Evolutionary conservation across 2,888 invertebrate genomes (phyloP).

Genomic region (Drosophila gaucha): DNA sequence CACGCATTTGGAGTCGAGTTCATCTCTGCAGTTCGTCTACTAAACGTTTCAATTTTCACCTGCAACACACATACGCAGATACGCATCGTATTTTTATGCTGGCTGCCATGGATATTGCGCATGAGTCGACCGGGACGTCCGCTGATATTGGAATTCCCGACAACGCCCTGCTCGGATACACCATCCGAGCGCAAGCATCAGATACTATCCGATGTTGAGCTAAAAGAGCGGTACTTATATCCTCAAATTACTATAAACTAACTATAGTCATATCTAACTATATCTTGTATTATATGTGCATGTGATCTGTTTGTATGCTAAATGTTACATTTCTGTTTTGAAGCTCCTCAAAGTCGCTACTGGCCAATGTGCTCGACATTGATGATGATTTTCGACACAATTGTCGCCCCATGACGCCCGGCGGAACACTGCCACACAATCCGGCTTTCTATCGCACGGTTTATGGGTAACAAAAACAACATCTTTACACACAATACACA

Average conservation of each 20-base stretch:
- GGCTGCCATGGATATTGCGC: constrained; percentile 98
- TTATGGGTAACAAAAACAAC: constrained; percentile 87
- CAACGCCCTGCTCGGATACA: constrained; percentile 86
- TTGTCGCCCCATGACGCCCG: constrained; percentile 89
- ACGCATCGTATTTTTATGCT: constrained; percentile 96
- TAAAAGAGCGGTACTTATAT: constrained; percentile 89
- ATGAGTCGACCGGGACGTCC: constrained; percentile 92
- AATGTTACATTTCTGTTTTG: constrained; percentile 27
- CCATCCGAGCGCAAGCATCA: constrained; percentile 89
- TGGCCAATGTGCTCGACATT: constrained; percentile 98
- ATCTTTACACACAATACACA: background rate
- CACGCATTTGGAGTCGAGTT: constrained; percentile 69
- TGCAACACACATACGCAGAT: constrained; percentile 86
- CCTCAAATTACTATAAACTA: background rate
- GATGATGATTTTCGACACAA: constrained; percentile 97
- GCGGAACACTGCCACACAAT: constrained; percentile 86
- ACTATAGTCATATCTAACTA: background rate
- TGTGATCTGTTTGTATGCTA: constrained; percentile 32
- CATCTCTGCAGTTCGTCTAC: constrained; percentile 54
- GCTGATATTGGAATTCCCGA: constrained; percentile 85
- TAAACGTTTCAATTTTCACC: constrained; percentile 74
- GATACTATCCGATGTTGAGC: constrained; percentile 93
- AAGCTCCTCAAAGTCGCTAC: constrained; percentile 95
- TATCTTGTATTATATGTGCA: background rate
- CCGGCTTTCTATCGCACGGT: constrained; percentile 90